Base-by-base conservation (phyloP, 2,888 invertebrate species). In the Pharmacophagus antenor region DNA sequence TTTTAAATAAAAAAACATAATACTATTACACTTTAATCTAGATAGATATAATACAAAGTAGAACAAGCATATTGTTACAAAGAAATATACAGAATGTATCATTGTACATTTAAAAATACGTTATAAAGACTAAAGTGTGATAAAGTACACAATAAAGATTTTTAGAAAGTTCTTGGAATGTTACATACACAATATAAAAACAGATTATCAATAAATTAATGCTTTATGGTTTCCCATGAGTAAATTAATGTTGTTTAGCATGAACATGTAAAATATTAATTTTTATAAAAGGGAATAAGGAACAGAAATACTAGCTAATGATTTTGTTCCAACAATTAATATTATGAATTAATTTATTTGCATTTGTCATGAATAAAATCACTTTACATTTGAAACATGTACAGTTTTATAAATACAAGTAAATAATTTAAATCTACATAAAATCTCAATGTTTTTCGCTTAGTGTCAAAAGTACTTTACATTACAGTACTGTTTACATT, bases 91-190 rank as follows among this genome's bases (percentile, higher is more conserved):
- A 56, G 55, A 61, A 61, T 67, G 63, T 62, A 63, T 66, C 63
- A 61, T 12, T 52, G 7, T 7, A 56, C 23, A 41, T 56, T 46
- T 31, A 31, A 4, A n/a, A 37, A 37, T 3, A 47, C 48, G 47
- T 55, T 22, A 58, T 49, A 23, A 25, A 48, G 41, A 20, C 27
- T 31, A 65, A 57, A 65, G 50, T 62, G 58, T 55, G 57, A 50
- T 27, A 23, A n/a, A 1, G 3, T 37, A 37, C 37, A 37, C 3
- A 5, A n/a, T 37, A 3, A 37, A 37, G n/a, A n/a, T 15, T 37
- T 3, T n/a, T n/a, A 4, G n/a, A 1, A 67, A 70, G 67, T 67
- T 74, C 63, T 68, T 70, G 79, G 78, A 78, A 79, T 78, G 78
- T 76, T 56, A 66, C 65, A 46, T 58, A 61, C 15, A 51, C 44